Conservation (phyloP, 2,888 invertebrate species). For the Xanthorhoe spadicearia region DNA sequence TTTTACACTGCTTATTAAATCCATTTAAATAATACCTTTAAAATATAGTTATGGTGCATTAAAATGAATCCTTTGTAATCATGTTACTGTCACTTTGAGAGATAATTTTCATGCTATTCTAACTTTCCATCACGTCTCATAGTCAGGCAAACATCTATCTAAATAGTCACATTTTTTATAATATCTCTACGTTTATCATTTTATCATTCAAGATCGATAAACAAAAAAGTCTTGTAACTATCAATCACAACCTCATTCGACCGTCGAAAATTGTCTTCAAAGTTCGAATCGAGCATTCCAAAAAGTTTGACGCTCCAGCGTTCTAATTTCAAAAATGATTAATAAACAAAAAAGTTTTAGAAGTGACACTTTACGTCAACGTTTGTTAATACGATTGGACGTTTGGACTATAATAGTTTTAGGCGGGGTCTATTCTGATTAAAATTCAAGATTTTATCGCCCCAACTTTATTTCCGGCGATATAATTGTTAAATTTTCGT, state of each 20-base stretch:
- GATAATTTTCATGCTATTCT: constrained; percentile 30
- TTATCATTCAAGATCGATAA: constrained; percentile 43
- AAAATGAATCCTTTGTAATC: constrained; percentile 19
- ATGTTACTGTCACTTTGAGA: constrained; percentile 25
- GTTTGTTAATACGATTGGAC: constrained; percentile 79
- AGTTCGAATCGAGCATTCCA: constrained; percentile 33
- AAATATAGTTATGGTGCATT: background rate
- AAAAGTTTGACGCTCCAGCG: constrained; percentile 39
- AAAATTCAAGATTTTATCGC: constrained; percentile 47
- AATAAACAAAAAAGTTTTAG: constrained; percentile 42
- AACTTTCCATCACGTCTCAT: constrained; percentile 27
- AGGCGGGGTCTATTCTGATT: constrained; percentile 49
- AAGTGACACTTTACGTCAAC: constrained; percentile 68
- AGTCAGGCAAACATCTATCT: constrained; percentile 20
- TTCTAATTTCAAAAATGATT: constrained; percentile 63
- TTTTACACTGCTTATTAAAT: background rate
- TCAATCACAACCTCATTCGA: constrained; percentile 42
- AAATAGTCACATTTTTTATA: constrained; percentile 8
- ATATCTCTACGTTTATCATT: constrained; percentile 31
- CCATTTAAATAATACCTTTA: background rate
- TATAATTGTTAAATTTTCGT: constrained; percentile 49
- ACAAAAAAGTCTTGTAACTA: constrained; percentile 42
- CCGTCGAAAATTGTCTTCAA: constrained; percentile 43
- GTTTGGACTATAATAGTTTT: constrained; percentile 69
- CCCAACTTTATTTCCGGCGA: constrained; percentile 43